Evolutionary conservation across 2,888 invertebrate species (phyloP), one percentile per base, ranked within the genome.

Genomic region (Drosophila recens): DNA sequence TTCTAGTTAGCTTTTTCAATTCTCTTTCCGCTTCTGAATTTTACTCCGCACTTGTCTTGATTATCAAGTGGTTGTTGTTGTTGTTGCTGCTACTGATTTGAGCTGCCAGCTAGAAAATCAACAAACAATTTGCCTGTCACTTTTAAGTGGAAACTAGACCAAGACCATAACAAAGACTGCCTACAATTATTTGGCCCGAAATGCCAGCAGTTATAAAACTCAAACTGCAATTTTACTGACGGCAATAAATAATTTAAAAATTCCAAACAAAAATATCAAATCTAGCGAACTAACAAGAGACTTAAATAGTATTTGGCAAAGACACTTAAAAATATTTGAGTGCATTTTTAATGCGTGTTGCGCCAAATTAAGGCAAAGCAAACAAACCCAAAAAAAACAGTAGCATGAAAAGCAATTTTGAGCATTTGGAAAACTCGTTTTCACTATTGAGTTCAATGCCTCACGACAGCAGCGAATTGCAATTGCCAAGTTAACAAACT

Each of bases 401-500:
- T 49, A 51, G 30, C 54, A 56, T 54, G 78, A 20, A 49, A 36
- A 27, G 53, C 80, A 69, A 75, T 77, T 83, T 83, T 72, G 52
- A 58, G 69, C 84, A 71, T 78, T 78, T 78, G 82, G 64, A 45
- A 83, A 82, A 82, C 81, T 54, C 54, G 81, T 82, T 82, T 82
- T 79, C 62, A 65, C 75, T 57, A 61, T 63, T 46, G 86, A 81
- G 83, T 84, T 84, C 83, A 84, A 83, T 85, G 84, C 76, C 84
- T 87, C 38, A 45, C 43, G 43, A 62, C 54, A 17, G 38, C 46
- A 38, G 36, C 48, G 17, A 72, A 67, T 51, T 73, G 68, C 64
- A 75, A 75, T 75, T 63, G 65, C 61, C 69, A 76, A 59, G 62
- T 54, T 66, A 72, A 53, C 72, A 6, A 36, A 56, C 36, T 56